Percentiles rank a stretch among this genome's conserved stretches.
These are phyloP conservation scores for Glyphotaelius pellucidus DNA, from an alignment of 2,888 invertebrate species.

Conservation along the genomic window DNA sequence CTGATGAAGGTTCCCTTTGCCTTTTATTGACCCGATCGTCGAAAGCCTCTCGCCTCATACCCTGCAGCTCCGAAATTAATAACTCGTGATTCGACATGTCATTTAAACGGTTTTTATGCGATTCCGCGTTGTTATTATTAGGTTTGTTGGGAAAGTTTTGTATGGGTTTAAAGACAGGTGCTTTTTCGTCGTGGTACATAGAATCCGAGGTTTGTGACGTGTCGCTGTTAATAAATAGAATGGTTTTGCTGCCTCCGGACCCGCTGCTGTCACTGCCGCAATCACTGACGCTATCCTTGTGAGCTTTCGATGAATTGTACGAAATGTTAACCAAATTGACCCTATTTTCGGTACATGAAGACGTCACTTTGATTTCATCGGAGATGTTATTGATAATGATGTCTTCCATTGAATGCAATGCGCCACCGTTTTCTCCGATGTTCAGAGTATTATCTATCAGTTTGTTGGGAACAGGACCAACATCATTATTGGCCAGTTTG, in stretches of 20 bases:
- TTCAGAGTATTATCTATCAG: not conserved
- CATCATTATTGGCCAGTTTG: not conserved
- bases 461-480: not conserved
- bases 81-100: slow-evolving; percentile 82
- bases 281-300: slow-evolving; percentile 58
- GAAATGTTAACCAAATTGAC: slow-evolving; percentile 60
- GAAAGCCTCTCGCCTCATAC: slow-evolving; percentile 75
- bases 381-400: slow-evolving; percentile 7
- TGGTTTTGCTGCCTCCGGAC: slow-evolving; percentile 60
- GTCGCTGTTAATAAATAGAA: slow-evolving; percentile 69
- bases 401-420: not conserved
- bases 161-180: slow-evolving; percentile 20
- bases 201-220: slow-evolving; percentile 42
- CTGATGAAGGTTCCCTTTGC: slow-evolving; percentile 68
- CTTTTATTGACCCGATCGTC: slow-evolving; percentile 69
- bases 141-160: slow-evolving; percentile 64
- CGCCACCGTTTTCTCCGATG: not conserved
- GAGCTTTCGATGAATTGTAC: slow-evolving; percentile 40
- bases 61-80: slow-evolving; percentile 83
- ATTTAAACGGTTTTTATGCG: slow-evolving; percentile 67
- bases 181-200: slow-evolving; percentile 3
- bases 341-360: slow-evolving; percentile 43
- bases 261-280: slow-evolving; percentile 64
- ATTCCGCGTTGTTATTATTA: not conserved
- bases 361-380: slow-evolving; percentile 21